A percentile compares a stretch with the other conserved stretches of the same genome.
These are phyloP conservation scores for Tinamus major DNA, from an alignment of 2,797 vertebrate species.

Conservation along the genomic window DNA sequence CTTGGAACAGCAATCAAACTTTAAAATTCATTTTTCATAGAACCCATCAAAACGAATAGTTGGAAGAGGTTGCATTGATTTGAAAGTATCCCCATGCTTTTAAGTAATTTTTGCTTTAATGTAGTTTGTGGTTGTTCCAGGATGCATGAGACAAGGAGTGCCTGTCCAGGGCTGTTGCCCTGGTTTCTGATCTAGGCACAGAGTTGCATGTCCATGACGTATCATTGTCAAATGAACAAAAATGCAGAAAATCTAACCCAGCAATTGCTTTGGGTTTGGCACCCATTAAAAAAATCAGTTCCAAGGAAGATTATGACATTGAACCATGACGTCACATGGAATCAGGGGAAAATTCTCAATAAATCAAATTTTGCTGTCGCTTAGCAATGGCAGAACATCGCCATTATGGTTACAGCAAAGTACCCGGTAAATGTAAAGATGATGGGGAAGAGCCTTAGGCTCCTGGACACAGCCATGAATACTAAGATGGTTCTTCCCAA, in stretches of 20 bases:
- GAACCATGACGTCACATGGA: neutral
- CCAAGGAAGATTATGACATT: neutral
- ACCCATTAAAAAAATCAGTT: neutral
- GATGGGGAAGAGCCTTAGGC: neutral
- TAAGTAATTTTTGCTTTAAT: neutral
- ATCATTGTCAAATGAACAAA: neutral
- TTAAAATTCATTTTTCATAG: neutral
- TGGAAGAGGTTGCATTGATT: neutral
- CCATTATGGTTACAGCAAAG: neutral
- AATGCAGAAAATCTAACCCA: neutral
- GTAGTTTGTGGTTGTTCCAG: neutral
- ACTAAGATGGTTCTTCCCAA: neutral
- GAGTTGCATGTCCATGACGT: accelerated
- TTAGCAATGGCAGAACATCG: neutral
- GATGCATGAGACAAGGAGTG: neutral
- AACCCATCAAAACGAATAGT: neutral
- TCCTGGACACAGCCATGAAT: accelerated
- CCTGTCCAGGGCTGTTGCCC: neutral
- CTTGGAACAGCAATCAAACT: constrained; percentile 22
- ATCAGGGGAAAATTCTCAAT: neutral
- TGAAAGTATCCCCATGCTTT: neutral
- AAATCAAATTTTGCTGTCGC: neutral
- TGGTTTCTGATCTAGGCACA: neutral
- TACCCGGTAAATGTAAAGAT: neutral
- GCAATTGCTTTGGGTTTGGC: neutral